These are phyloP conservation scores for Drosophila bocki DNA, from an alignment of 1,140 invertebrate genomes.

Conservation along the genomic window DNA sequence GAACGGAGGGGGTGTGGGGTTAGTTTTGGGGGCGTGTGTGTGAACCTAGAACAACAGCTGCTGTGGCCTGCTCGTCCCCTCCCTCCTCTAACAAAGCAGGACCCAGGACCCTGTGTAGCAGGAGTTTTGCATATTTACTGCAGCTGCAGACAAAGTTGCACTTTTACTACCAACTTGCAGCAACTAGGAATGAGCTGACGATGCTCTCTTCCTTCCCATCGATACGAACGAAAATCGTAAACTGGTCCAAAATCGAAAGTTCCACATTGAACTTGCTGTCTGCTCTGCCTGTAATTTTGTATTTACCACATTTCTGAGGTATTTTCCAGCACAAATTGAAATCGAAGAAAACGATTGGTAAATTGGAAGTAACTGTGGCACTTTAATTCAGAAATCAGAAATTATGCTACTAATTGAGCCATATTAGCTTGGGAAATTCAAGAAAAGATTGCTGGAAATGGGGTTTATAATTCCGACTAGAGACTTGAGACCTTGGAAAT, in stretches of 20 bases:
- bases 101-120: slow-evolving; percentile 19
- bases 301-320: slow-evolving; percentile 12
- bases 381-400: slow-evolving; percentile 37
- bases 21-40: slow-evolving; percentile 34
- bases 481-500: background rate
- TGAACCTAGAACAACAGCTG: slow-evolving; percentile 67
- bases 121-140: slow-evolving; percentile 50
- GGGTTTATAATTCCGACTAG: background rate
- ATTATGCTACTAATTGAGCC: slow-evolving; percentile 44
- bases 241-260: slow-evolving; percentile 75
- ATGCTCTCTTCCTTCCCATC: slow-evolving; percentile 10
- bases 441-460: background rate
- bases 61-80: slow-evolving; percentile 22
- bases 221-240: slow-evolving; percentile 27
- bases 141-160: slow-evolving; percentile 71
- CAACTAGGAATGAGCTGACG: slow-evolving; percentile 55
- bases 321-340: slow-evolving; percentile 34
- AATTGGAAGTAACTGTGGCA: slow-evolving; percentile 6
- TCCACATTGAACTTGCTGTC: slow-evolving; percentile 59
- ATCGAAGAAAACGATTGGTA: background rate
- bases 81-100: slow-evolving; percentile 37
- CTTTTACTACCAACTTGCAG: slow-evolving; percentile 62
- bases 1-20: background rate
- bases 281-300: background rate
- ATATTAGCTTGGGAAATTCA: slow-evolving; percentile 9